phyloP scores from a whole-genome alignment of 2,113 vertebrate species.

The Actenoides lindsayi region DNA sequence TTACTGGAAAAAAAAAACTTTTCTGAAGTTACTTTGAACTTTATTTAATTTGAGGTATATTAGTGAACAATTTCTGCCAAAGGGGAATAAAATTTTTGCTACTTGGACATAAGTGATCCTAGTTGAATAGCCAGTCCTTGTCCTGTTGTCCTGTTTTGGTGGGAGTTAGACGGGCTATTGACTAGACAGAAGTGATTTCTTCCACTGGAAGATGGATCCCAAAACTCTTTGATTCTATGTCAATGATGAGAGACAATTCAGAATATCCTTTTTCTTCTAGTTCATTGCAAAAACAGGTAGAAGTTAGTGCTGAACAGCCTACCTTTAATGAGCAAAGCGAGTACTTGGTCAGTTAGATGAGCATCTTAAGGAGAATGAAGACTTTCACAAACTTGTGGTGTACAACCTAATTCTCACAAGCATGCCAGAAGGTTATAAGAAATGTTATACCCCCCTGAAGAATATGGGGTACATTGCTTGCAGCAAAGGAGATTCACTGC shows the following conservation, averaged over 20 bases:
- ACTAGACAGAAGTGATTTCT: not conserved
- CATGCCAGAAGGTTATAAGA: not conserved
- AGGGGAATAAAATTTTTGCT: not conserved
- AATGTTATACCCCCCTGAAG: not conserved
- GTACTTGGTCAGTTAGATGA: not conserved
- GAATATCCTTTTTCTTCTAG: not conserved
- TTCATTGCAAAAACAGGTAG: too few relatives aligned
- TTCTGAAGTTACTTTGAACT: not conserved
- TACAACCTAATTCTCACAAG: not conserved
- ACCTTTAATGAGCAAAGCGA: not conserved
- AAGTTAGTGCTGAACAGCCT: not conserved
- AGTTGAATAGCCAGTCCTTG: too few relatives aligned
- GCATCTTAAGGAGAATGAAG: not conserved
- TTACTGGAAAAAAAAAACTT: rapidly evolving
- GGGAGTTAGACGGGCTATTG: not conserved
- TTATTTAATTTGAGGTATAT: not conserved
- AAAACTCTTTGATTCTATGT: not conserved
- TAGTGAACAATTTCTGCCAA: not conserved
- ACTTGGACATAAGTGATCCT: not conserved
- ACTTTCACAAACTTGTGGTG: not conserved
- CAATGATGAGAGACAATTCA: not conserved
- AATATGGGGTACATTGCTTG: not conserved
- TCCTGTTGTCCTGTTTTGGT: too few relatives aligned
- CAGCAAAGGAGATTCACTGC: not conserved
- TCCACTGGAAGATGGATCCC: not conserved